Percentiles rank a stretch among this genome's conserved stretches.
These are phyloP conservation scores for Cataglyphis rosenhaueri DNA, from an alignment of 2,888 invertebrate species.

Conservation along the genomic window DNA sequence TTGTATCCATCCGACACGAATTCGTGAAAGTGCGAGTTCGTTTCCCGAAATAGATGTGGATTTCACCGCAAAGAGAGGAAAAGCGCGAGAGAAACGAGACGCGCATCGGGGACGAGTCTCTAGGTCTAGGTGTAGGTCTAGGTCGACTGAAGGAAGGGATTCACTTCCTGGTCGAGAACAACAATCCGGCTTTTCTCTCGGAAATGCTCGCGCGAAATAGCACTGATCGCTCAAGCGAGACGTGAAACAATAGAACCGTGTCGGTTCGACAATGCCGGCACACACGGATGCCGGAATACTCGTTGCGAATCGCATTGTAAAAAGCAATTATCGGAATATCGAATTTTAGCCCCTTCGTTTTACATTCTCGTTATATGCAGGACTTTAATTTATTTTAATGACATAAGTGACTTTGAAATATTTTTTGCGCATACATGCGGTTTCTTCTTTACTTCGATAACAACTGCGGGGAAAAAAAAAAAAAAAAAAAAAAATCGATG, in stretches of 20 bases:
- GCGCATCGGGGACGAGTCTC: conserved; percentile 45
- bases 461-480: neutral
- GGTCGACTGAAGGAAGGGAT: conserved; percentile 73
- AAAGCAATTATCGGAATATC: neutral
- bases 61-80: conserved; percentile 70
- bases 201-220: conserved; percentile 54
- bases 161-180: conserved; percentile 76
- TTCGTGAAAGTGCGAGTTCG: conserved; percentile 61
- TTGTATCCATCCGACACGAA: conserved; percentile 23
- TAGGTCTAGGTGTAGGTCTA: conserved; percentile 74
- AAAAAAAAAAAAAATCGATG: neutral
- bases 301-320: neutral
- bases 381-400: neutral
- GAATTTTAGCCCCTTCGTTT: neutral
- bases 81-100: conserved; percentile 69
- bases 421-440: neutral
- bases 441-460: neutral
- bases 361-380: neutral
- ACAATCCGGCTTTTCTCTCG: conserved; percentile 71
- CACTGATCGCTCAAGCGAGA: conserved; percentile 26
- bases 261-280: neutral
- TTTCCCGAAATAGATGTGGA: conserved; percentile 58
- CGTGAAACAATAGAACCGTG: conserved; percentile 8
- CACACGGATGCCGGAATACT: neutral
- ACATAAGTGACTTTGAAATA: neutral